These are phyloP conservation scores for Lerista edwardsae DNA, from an alignment of 2,797 vertebrate species.

Conservation along the genomic window DNA sequence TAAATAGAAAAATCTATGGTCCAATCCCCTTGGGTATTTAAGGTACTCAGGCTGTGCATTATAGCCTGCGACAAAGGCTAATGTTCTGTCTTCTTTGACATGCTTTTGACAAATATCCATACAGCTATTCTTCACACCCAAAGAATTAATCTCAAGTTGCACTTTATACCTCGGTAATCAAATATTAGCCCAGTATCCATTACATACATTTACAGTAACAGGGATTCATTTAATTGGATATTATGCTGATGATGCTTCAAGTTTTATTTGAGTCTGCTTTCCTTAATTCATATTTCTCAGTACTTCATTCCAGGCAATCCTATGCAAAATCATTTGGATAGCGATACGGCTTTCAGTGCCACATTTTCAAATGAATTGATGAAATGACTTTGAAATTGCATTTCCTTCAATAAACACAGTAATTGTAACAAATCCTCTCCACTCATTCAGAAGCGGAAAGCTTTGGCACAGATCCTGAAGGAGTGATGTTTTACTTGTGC, in stretches of 20 bases:
- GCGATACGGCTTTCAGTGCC: constrained; percentile 48
- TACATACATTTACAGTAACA: constrained; percentile 28
- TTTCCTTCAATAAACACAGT: constrained; percentile 32
- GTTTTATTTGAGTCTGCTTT: constrained; percentile 46
- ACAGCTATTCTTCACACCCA: not conserved
- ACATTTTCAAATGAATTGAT: constrained; percentile 49
- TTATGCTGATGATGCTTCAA: constrained; percentile 18
- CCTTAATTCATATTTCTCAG: constrained; percentile 39
- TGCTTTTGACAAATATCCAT: constrained; percentile 46
- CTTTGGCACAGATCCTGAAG: constrained; percentile 3
- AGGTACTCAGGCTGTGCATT: constrained; percentile 38
- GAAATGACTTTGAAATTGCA: constrained; percentile 43
- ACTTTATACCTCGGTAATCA: constrained; percentile 37
- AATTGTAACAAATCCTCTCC: constrained; percentile 34
- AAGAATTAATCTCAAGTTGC: constrained; percentile 44
- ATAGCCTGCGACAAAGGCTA: not conserved
- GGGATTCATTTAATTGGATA: constrained; percentile 34
- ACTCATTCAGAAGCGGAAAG: constrained; percentile 36
- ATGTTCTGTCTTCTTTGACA: constrained; percentile 23
- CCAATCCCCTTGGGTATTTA: constrained; percentile 41
- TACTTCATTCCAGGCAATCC: constrained; percentile 24
- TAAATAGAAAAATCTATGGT: constrained; percentile 44
- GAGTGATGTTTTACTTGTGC: not conserved
- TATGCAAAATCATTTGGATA: constrained; percentile 46
- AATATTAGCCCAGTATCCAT: constrained; percentile 21